These are phyloP conservation scores for Palythoa caribaeorum DNA, from an alignment of 92 coral and sea anemone species.

Conservation along the genomic window DNA sequence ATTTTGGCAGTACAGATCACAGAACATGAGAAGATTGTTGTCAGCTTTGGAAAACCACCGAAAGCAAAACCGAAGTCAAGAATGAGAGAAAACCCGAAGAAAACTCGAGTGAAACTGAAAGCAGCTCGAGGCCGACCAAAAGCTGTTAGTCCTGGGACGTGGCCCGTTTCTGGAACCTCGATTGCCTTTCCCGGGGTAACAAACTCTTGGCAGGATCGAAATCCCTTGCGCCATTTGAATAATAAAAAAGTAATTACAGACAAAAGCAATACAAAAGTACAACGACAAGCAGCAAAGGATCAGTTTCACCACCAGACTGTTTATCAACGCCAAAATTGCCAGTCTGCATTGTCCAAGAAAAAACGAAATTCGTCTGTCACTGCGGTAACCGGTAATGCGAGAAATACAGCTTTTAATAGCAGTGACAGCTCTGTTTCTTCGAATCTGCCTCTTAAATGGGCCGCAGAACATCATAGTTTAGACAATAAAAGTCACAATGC, in stretches of 20 bases:
- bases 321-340: too few relatives aligned
- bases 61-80: conserved; percentile 22
- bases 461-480: too few relatives aligned
- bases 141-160: neutral
- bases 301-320: too few relatives aligned
- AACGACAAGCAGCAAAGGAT: too few relatives aligned
- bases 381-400: too few relatives aligned
- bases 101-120: conserved; percentile 38
- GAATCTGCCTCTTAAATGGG: too few relatives aligned
- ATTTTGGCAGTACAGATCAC: conserved; percentile 89
- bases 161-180: conserved; percentile 14
- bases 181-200: conserved; percentile 17
- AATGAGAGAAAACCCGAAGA: conserved; percentile 15
- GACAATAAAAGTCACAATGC: neutral
- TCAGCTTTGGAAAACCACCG: conserved; percentile 61
- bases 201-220: conserved; percentile 21
- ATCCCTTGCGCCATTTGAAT: conserved; percentile 34
- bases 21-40: conserved; percentile 89
- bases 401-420: too few relatives aligned
- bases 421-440: too few relatives aligned
- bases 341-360: too few relatives aligned
- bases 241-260: conserved; percentile 30
- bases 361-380: too few relatives aligned
- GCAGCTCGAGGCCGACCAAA: conserved; percentile 22
- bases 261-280: neutral